Evolutionary conservation across 2,888 invertebrate species (phyloP), one percentile per base, ranked within the genome.

Genomic region (Rhogogaster chlorosoma): DNA sequence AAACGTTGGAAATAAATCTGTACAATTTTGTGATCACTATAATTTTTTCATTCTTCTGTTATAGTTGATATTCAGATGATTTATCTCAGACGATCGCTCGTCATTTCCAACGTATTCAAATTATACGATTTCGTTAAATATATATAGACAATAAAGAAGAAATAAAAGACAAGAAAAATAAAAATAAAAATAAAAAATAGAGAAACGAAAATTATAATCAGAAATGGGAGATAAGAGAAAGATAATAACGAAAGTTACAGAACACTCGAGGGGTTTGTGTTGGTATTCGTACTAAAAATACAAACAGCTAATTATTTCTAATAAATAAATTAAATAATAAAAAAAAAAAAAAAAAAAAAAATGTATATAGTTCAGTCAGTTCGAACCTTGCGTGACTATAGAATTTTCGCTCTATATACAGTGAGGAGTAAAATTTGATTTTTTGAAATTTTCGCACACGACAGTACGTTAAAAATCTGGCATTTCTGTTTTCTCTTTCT

Each of bases 231-330:
- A 42, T 38, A 12, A 42, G 15, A 38, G 26, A 42, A 42, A 45
- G 18, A 73, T 7, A 42, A n/a, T 12, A 73, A 42, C n/a, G n/a
- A 42, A 42, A 18, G 42, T 9, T 38, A 73, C 15, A 38, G n/a
- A 42, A 70, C 36, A 70, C 36, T 70, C 70, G 9, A 49, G 26
- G n/a, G 49, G 22, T n/a, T 7, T n/a, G 18, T 45, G 75, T 49
- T 75, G 45, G 38, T 75, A 75, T 49, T 75, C 29, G 26, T 75
- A 45, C 75, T 75, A 75, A 49, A 26, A 75, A 45, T 26, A 75
- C 45, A 77, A 77, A 77, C 77, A 22, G 22, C 15, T 73, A 49
- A 49, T 70, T 45, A 75, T 29, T 12, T 22, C 10, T 32, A 75
- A 45, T 15, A 9, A 42, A 45, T 75, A 42, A 9, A 64, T 71